Base-by-base conservation (phyloP, 1,140 invertebrate species). In the Trachelipus rathkii region DNA sequence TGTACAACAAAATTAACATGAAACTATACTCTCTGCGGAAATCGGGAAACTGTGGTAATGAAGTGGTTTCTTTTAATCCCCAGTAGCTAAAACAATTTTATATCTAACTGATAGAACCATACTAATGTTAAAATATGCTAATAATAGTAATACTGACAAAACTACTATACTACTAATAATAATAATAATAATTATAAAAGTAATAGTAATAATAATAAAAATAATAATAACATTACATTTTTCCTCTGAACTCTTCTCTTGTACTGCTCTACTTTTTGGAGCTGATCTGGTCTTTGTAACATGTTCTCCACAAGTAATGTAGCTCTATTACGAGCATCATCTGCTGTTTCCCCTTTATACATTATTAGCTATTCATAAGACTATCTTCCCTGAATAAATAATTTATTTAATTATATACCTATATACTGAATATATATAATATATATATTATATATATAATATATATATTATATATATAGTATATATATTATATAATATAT, bases 221-320 rank as follows among this genome's bases (percentile, higher is more conserved):
- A 24, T 15, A 11, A 44, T 19, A 71, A 13, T 24, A 79, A 88
- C 87, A 84, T 24, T 80, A 88, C 87, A 84, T 89, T 89, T 82
- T 89, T 89, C 10, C 88, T 81, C 46, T 85, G 84, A 44, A 87
- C 85, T 80, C 86, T 84, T 81, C 87, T 78, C 7, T 76, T 94
- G 82, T 94, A 93, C 83, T 95, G 93, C 82, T 96, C 94, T 5
- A 93, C 92, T 86, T 97, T 98, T 85, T 99, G 97, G 76, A 99
- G 85, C 82, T 98, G 96, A 33, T 95, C 96, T 5, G 96, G 94
- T 77, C 95, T 87, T 86, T 98, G 93, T 81, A 99, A 88, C 89
- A 98, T 92, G 84, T 93, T 96, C 73, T 94, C 92, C 53, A 98
- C 94, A 86, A 96, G 93, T 85, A 95, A 93, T 44, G 92, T 89